Percentiles rank a stretch among this genome's conserved stretches.
phyloP scores from a whole-genome alignment of 2,113 vertebrate genomes.

The Willisornis vidua region DNA sequence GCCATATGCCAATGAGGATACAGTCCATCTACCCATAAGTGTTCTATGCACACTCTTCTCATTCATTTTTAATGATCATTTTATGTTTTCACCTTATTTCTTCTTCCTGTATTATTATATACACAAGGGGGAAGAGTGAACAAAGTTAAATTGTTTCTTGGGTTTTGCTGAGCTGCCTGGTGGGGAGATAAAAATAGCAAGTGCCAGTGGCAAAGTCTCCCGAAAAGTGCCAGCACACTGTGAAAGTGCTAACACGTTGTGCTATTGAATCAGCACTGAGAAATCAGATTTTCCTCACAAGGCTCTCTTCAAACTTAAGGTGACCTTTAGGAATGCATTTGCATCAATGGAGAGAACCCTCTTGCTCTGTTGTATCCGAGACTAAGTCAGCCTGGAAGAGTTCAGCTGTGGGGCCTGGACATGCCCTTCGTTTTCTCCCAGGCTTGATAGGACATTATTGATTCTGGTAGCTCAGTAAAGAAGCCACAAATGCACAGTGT shows the following conservation, averaged over 20 bases:
- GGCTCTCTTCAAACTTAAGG: conserved; percentile 18
- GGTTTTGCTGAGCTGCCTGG: conserved; percentile 65
- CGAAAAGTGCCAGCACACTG: conserved; percentile 47
- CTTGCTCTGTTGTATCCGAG: background rate
- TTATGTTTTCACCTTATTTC: conserved; percentile 46
- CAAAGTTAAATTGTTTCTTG: conserved; percentile 65
- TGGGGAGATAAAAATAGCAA: conserved; percentile 69
- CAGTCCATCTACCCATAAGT: conserved; percentile 17
- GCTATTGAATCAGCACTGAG: conserved; percentile 69
- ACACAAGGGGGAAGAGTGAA: conserved; percentile 30
- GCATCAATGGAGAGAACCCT: background rate
- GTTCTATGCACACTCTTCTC: background rate
- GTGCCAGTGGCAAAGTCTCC: conserved; percentile 56
- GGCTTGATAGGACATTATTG: background rate
- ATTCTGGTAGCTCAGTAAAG: background rate
- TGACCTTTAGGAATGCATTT: conserved; percentile 62
- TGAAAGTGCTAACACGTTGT: conserved; percentile 17
- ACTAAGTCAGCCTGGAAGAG: background rate
- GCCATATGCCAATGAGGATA: background rate
- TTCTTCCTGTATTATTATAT: conserved; percentile 36
- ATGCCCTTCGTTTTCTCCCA: background rate
- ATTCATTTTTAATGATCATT: conserved; percentile 56
- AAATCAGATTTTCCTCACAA: conserved; percentile 64
- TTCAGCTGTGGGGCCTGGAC: background rate
- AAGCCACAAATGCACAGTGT: background rate